Percentiles rank a stretch among this genome's conserved stretches.
Conservation (phyloP, 1,140 invertebrate species). For the Penaeus vannamei region DNA sequence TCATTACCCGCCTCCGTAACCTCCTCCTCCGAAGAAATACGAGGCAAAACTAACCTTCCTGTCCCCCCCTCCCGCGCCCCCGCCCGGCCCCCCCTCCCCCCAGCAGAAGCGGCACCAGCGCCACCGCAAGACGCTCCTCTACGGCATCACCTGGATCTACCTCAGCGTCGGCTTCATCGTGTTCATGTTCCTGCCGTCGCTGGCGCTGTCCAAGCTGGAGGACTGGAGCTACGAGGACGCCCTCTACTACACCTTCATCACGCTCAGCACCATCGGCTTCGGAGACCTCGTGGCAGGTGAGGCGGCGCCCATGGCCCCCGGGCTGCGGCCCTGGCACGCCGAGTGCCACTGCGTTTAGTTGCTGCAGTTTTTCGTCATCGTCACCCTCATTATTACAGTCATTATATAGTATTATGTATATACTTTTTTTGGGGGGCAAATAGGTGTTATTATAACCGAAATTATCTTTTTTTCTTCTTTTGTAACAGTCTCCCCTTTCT, state of each 20-base stretch:
- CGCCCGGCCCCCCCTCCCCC: conserved; percentile 68
- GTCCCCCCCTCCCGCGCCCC: not conserved
- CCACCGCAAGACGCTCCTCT: conserved; percentile 68
- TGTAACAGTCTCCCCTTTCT: not conserved
- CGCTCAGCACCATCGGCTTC: conserved; percentile 75
- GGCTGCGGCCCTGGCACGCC: not conserved
- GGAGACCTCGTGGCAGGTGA: conserved; percentile 75
- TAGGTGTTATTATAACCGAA: not conserved
- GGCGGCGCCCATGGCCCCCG: conserved; percentile 7
- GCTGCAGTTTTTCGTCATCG: not conserved
- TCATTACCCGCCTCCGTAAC: no score
- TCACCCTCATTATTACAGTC: no score
- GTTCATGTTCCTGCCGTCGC: conserved; percentile 74
- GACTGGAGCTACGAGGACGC: conserved; percentile 74
- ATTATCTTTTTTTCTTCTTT: not conserved
- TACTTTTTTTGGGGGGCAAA: not conserved
- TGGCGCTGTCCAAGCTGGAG: conserved; percentile 74
- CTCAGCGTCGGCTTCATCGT: conserved; percentile 73
- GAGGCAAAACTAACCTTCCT: not conserved
- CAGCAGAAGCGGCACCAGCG: conserved; percentile 70
- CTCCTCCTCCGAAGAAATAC: no score
- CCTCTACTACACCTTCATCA: conserved; percentile 75
- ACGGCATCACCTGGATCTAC: conserved; percentile 70
- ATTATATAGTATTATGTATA: no score
- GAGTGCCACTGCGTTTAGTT: not conserved